Evolutionary conservation across 2,888 invertebrate genomes (phyloP), one percentile per base, ranked within the genome.

Genomic region (Sericinus montela): DNA sequence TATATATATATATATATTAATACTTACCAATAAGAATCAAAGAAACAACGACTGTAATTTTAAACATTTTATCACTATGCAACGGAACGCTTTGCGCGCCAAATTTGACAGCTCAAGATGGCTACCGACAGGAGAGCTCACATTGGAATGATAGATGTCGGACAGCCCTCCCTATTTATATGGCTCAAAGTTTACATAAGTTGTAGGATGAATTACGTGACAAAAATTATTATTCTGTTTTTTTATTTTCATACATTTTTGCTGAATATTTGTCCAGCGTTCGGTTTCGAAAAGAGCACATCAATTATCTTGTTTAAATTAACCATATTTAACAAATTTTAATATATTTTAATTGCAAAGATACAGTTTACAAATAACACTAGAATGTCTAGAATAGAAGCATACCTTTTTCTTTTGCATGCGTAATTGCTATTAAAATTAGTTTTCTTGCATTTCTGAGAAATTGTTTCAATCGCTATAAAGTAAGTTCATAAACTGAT

Each of bases 1-100:
- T n/a, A n/a, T n/a, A n/a, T n/a, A n/a, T n/a, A n/a, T n/a, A n/a
- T n/a, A n/a, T n/a, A n/a, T n/a, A n/a, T n/a, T n/a, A n/a, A n/a
- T n/a, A 75, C 84, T 85, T 64, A 86, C 86, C 85, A 39, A 86
- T 77, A 25, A 85, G 69, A 72, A 85, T 64, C n/a, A 86, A 56
- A 1, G 83, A 82, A 11, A 84, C 65, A 0, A 85, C 62, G 1
- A 78, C 78, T 0, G 78, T 71, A 8, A 86, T 58, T 54, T 86
- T 86, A 44, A 83, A 71, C 86, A 86, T 86, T 57, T 57, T 66
- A 32, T 30, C 53, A 63, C 50, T 25, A 53, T 57, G 55, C 42
- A 58, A 48, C 52, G 51, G 56, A 60, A 54, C 48, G 46, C 38
- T 47, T 49, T 53, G 48, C 52, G 52, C 60, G 49, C 53, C 51